Evolutionary conservation across 2,113 vertebrate species (phyloP).

Genomic region (Oncorhynchus keta): DNA sequence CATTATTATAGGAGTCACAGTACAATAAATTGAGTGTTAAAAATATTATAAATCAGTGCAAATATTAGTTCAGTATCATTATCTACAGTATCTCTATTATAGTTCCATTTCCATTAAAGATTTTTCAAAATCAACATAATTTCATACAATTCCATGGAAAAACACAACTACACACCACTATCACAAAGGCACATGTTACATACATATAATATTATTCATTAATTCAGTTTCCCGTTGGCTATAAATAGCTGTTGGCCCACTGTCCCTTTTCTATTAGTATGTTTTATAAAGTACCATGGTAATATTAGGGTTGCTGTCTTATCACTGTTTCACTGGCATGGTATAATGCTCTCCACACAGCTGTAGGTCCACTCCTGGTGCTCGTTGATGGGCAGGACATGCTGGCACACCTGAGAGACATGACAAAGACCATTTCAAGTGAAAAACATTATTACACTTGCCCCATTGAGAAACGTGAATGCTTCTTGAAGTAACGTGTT

Average conservation of each 20-base stretch:
- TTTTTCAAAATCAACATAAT: neutral
- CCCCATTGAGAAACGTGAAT: neutral
- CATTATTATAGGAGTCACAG: neutral
- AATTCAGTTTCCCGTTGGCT: neutral
- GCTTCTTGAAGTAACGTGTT: neutral
- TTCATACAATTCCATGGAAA: neutral
- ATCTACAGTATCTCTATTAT: neutral
- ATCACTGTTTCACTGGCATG: slow-evolving; percentile 39
- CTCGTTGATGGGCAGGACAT: slow-evolving; percentile 83
- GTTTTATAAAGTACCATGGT: neutral
- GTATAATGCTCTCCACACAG: slow-evolving; percentile 81
- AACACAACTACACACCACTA: neutral
- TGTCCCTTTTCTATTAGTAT: neutral
- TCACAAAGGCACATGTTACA: slow-evolving; percentile 6
- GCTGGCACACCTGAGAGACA: slow-evolving; percentile 84
- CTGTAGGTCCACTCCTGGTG: slow-evolving; percentile 85
- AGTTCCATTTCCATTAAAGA: neutral
- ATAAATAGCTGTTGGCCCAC: neutral
- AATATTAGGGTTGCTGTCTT: neutral
- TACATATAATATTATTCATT: neutral
- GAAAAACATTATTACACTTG: neutral
- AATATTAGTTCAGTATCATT: neutral
- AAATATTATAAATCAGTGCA: neutral
- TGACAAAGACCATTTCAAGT: neutral
- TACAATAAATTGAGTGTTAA: neutral